A percentile compares a stretch with the other conserved stretches of the same genome.
Conservation (phyloP, 2,113 vertebrate species). For the Speoplatyrhinus poulsoni region DNA sequence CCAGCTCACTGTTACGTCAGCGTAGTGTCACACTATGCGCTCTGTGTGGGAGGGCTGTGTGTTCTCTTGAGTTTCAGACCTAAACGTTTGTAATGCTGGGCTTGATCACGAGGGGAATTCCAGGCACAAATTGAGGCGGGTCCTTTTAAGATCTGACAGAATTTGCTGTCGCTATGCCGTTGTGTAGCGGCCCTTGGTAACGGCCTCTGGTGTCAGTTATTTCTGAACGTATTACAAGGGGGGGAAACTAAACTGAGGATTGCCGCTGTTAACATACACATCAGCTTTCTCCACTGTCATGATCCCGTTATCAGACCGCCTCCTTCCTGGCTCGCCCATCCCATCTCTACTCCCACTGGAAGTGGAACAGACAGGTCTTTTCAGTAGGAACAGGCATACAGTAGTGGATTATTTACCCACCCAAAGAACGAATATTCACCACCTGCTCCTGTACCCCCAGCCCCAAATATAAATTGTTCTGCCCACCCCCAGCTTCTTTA, state of each 20-base stretch:
- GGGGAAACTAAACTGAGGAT: constrained; percentile 38
- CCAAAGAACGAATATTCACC: constrained; percentile 43
- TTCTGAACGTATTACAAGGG: constrained; percentile 46
- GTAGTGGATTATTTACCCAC: not conserved
- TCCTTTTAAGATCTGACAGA: not conserved
- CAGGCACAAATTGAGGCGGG: not conserved
- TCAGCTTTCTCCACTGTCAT: constrained; percentile 56
- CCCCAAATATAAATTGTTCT: constrained; percentile 57
- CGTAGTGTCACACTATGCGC: too few species aligned
- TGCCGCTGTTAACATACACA: constrained; percentile 45
- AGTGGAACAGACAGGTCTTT: constrained; percentile 71
- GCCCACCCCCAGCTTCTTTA: constrained; percentile 23
- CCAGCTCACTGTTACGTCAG: too few species aligned
- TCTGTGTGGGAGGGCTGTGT: too few species aligned
- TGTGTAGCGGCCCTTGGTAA: constrained; percentile 23
- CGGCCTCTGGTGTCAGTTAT: constrained; percentile 48
- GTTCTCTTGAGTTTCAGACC: too few species aligned
- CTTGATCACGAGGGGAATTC: too few species aligned
- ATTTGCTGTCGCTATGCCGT: constrained; percentile 26
- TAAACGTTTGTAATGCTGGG: too few species aligned
- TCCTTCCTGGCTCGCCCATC: constrained; percentile 37
- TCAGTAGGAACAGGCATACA: constrained; percentile 50
- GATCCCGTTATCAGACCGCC: constrained; percentile 58
- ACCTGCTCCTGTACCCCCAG: constrained; percentile 58
- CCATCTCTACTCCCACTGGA: constrained; percentile 47